These are phyloP conservation scores for Cataglyphis altisquamis DNA, from an alignment of 2,888 invertebrate species.

Conservation along the genomic window DNA sequence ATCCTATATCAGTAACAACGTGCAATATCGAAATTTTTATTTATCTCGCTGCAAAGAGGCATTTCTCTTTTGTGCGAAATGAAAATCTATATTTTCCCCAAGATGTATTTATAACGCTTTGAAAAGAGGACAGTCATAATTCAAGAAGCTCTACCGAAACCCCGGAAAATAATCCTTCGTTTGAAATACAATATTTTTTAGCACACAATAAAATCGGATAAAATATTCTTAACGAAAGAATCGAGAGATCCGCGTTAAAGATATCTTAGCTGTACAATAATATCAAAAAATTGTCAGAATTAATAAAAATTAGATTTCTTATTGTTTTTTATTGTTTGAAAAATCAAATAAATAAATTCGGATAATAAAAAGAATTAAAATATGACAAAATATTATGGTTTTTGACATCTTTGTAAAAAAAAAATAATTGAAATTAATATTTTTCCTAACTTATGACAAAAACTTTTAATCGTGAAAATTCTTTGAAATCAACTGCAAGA, in stretches of 20 bases:
- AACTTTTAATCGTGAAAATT: too few species aligned
- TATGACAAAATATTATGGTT: too few species aligned
- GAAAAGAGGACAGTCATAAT: slow-evolving; percentile 2
- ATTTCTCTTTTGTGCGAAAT: slow-evolving; percentile 30
- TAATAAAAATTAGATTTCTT: too few species aligned
- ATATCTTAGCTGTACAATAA: too few species aligned
- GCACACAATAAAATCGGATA: not conserved
- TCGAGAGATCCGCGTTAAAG: not conserved
- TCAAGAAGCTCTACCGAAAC: not conserved
- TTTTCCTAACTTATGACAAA: too few species aligned
- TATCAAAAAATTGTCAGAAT: too few species aligned
- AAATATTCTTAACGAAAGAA: not conserved
- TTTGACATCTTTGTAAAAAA: too few species aligned
- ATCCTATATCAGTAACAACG: slow-evolving; percentile 31
- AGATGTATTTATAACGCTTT: slow-evolving; percentile 15
- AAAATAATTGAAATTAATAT: too few species aligned
- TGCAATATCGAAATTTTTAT: slow-evolving; percentile 54
- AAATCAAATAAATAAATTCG: too few species aligned
- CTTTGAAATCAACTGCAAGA: too few species aligned
- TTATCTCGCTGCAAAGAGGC: slow-evolving; percentile 14
- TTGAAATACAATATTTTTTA: not conserved
- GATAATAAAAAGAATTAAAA: too few species aligned
- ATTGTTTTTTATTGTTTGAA: too few species aligned
- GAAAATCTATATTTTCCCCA: slow-evolving; percentile 38
- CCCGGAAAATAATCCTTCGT: not conserved